These are phyloP conservation scores for Hanleya hanleyi DNA, from an alignment of 2,888 invertebrate genomes.

Conservation along the genomic window DNA sequence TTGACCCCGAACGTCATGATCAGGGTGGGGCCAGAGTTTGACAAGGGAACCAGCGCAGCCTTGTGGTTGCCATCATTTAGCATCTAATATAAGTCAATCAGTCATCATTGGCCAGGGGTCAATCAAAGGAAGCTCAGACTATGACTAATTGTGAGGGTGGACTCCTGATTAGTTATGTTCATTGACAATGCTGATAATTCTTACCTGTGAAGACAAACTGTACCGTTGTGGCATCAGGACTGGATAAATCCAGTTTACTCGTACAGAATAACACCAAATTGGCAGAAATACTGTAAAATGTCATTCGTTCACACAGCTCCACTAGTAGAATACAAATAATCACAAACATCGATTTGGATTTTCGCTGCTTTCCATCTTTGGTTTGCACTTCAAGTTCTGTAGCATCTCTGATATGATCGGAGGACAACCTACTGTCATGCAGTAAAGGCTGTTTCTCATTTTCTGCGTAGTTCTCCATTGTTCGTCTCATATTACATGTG, in stretches of 20 bases:
- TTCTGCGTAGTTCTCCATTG: no score
- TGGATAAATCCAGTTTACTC: slow-evolving; percentile 46
- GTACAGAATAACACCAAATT: slow-evolving; percentile 65
- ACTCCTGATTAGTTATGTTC: no score
- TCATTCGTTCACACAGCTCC: slow-evolving; percentile 63
- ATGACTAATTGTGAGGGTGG: no score
- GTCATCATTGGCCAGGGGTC: no score
- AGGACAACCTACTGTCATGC: neutral
- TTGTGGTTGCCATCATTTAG: no score
- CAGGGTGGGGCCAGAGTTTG: no score
- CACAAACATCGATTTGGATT: slow-evolving; percentile 33
- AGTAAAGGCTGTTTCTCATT: slow-evolving; percentile 5
- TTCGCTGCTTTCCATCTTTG: neutral
- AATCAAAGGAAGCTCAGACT: no score
- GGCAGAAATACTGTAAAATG: slow-evolving; percentile 63
- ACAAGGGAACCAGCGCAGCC: no score
- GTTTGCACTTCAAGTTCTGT: neutral
- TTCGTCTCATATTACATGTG: no score
- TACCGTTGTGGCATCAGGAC: slow-evolving; percentile 52
- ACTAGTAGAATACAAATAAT: slow-evolving; percentile 52
- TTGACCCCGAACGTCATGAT: no score
- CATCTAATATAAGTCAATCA: no score
- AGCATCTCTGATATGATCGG: neutral
- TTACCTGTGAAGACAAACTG: slow-evolving; percentile 60
- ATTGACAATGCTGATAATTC: no score